phyloP scores from a whole-genome alignment of 2,113 vertebrate genomes.

The Heptranchias perlo region DNA sequence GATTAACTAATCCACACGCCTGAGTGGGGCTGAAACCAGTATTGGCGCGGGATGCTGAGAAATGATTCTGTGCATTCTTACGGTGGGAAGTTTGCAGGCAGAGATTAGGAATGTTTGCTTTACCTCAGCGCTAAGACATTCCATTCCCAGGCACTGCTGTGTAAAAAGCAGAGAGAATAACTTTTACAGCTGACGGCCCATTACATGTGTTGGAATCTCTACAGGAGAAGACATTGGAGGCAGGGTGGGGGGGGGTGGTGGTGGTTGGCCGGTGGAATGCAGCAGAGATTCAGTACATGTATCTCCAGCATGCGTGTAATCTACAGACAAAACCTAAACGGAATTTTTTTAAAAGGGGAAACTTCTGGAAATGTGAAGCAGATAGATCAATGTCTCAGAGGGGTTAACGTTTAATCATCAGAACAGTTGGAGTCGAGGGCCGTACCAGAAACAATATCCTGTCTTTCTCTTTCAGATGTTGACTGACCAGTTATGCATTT shows the following conservation, averaged over 20 bases:
- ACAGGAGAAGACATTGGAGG: background rate
- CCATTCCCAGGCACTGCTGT: constrained; percentile 70
- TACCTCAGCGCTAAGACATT: constrained; percentile 74
- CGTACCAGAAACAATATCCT: background rate
- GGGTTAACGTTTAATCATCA: background rate
- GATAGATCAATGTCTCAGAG: background rate
- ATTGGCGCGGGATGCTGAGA: constrained; percentile 74
- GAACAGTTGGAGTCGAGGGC: background rate
- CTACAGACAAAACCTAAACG: background rate
- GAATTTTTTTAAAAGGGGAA: background rate
- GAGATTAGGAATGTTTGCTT: constrained; percentile 64
- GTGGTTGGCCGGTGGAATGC: background rate
- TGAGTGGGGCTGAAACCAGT: constrained; percentile 63
- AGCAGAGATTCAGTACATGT: background rate
- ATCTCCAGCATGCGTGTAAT: background rate
- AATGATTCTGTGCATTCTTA: constrained; percentile 63
- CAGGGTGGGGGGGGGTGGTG: background rate
- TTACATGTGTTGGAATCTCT: background rate
- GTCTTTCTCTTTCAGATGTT: background rate
- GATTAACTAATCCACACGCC: constrained; percentile 65
- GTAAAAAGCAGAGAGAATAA: constrained; percentile 35
- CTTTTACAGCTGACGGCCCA: background rate
- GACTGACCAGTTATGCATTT: background rate
- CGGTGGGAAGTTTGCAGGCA: constrained; percentile 62
- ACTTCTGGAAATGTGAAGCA: background rate